Base-by-base conservation (phyloP, 2,797 vertebrate genomes). In the Phrynocephalus guinanensis region DNA sequence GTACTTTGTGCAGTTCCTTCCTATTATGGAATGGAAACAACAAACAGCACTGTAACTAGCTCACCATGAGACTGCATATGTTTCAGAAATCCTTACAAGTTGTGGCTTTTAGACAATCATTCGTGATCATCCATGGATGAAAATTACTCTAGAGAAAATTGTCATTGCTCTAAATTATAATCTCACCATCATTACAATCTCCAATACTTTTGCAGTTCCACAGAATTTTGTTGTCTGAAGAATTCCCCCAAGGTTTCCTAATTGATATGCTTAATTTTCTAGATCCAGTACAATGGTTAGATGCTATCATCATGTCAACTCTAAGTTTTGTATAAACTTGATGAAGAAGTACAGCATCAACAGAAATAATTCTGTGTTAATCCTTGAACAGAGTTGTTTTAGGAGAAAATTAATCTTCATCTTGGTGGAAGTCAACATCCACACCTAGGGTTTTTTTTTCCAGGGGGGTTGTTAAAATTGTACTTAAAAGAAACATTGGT, bases 11-110 rank as follows among this genome's bases (percentile, higher is more conserved):
- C 22, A 28, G 38, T 24, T 63, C 33, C 33, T 24, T 63, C 33
- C 33, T 84, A 33, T 84, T 38, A 76, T 76, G 56, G 52, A 56
- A 56, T 7, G 8, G 52, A 76, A 84, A 7, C 72, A 24, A 26
- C 44, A 33, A 63, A 75, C 24, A 18, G 71, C 24, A 44, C 15
- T 28, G 63, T 84, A 84, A 44, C 52, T 76, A 28, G 70, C 52
- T 44, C 83, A 44, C 28, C n/a, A 28, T 24, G 52, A 60, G 44
- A 48, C 24, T 82, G 68, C 48, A 67, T 26, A 3, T 84, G 56
- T 84, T 66, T 48, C 24, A 73, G 83, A 84, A 66, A 76, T 84
- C 56, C 56, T 76, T 84, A 63, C 11, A 56, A 33, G 52, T 48
- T 66, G 56, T 56, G 76, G 15, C 15, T 66, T 75, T 76, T 24